phyloP scores from a whole-genome alignment of 1,140 invertebrate species.

The Apis laboriosa region DNA sequence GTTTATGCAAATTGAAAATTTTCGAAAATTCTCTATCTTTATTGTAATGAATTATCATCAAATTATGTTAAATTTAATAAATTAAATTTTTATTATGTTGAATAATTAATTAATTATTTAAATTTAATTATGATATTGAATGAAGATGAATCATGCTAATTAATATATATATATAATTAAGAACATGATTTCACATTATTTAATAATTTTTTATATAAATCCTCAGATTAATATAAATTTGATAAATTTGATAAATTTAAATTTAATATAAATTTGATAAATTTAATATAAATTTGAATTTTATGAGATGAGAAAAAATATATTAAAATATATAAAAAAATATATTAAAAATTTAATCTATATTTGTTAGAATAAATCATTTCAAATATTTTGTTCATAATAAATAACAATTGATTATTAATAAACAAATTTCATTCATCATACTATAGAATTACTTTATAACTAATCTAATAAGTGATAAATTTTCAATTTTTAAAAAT shows the following conservation, averaged over 20 bases:
- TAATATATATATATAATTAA: too few species aligned
- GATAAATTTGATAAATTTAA: too few species aligned
- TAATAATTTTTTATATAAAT: too few species aligned
- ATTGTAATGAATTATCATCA: background rate
- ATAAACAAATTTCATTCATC: constrained; percentile 39
- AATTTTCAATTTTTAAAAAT: constrained; percentile 37
- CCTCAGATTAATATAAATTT: background rate
- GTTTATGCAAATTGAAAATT: constrained; percentile 26
- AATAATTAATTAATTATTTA: too few species aligned
- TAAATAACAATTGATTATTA: constrained; percentile 42
- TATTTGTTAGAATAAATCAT: constrained; percentile 5
- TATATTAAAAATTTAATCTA: too few species aligned
- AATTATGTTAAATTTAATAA: too few species aligned
- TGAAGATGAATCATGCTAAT: too few species aligned
- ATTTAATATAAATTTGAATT: background rate
- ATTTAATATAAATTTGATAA: background rate
- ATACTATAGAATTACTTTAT: too few species aligned
- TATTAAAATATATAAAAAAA: background rate
- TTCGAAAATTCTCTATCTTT: constrained; percentile 10
- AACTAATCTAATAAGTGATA: constrained; percentile 38
- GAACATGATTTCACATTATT: too few species aligned
- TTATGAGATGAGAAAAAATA: background rate
- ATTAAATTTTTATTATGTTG: too few species aligned
- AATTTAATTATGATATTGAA: too few species aligned
- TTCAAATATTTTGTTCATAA: constrained; percentile 27